These are phyloP conservation scores for Meghimatium bilineatum DNA, from an alignment of 2,888 invertebrate genomes.

Conservation along the genomic window DNA sequence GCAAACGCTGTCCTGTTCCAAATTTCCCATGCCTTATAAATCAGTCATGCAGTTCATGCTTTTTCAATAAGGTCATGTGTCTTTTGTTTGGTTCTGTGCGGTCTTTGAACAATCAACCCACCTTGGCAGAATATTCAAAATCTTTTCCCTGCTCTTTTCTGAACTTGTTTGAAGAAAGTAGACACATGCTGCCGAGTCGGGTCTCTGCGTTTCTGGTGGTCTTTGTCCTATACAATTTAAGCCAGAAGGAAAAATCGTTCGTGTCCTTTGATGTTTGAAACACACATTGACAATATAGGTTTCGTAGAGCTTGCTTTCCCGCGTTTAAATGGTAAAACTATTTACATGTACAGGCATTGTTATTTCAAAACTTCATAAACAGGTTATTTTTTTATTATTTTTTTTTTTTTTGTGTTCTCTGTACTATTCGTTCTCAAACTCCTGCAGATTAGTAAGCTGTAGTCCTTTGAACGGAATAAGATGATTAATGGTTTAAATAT, in stretches of 20 bases:
- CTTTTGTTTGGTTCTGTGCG: slow-evolving; percentile 8
- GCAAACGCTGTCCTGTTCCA: background rate
- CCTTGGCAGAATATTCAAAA: background rate
- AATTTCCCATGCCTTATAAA: background rate
- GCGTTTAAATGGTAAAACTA: too few species aligned
- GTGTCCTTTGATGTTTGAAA: background rate
- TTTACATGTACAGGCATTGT: too few species aligned
- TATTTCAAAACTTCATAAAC: too few species aligned
- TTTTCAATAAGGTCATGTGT: background rate
- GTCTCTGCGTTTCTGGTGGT: background rate
- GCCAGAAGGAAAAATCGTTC: background rate
- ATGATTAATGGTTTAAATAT: too few species aligned
- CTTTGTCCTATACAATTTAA: background rate
- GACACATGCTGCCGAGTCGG: slow-evolving; percentile 3
- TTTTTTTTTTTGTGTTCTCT: too few species aligned
- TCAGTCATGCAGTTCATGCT: background rate
- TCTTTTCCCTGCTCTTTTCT: slow-evolving; percentile 10
- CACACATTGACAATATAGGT: background rate
- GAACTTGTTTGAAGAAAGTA: background rate
- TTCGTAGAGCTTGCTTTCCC: background rate
- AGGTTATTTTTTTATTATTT: too few species aligned
- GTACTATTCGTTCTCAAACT: too few species aligned
- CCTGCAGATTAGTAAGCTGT: too few species aligned
- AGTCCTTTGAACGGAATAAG: too few species aligned
- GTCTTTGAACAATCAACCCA: slow-evolving; percentile 19